phyloP scores from a whole-genome alignment of 2,113 vertebrate genomes.

The Cyprinus carpio region DNA sequence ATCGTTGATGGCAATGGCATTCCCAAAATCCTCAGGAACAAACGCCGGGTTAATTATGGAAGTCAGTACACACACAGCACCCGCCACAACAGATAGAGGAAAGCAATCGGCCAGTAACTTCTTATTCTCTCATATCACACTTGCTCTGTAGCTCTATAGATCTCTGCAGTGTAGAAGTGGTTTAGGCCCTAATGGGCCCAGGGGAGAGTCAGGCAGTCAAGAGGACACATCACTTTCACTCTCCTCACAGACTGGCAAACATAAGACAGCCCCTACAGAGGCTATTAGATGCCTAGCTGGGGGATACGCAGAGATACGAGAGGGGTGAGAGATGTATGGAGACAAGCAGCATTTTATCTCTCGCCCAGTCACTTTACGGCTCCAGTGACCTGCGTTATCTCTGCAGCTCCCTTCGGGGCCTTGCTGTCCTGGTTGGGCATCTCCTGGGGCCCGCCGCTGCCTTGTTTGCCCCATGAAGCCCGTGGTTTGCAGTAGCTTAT shows the following conservation, averaged over 20 bases:
- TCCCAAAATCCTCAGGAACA: slow-evolving; percentile 4
- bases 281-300: slow-evolving; percentile 29
- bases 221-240: slow-evolving; percentile 50
- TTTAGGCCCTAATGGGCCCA: slow-evolving; percentile 43
- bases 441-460: slow-evolving; percentile 14
- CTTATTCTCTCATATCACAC: slow-evolving; percentile 24
- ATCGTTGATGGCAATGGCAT: slow-evolving; percentile 2
- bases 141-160: slow-evolving; percentile 36
- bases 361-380: slow-evolving; percentile 26
- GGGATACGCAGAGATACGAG: slow-evolving; percentile 29
- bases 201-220: slow-evolving; percentile 42
- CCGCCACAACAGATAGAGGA: slow-evolving; percentile 9
- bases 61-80: neutral
- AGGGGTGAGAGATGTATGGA: slow-evolving; percentile 32
- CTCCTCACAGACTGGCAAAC: slow-evolving; percentile 45
- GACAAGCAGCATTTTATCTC: slow-evolving; percentile 50
- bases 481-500: neutral
- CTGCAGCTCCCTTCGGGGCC: slow-evolving; percentile 40
- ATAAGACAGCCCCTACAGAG: slow-evolving; percentile 42
- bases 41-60: slow-evolving; percentile 14
- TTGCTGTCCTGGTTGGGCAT: slow-evolving; percentile 39
- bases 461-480: slow-evolving; percentile 21
- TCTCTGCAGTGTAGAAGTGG: slow-evolving; percentile 49
- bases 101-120: slow-evolving; percentile 20
- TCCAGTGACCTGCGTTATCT: slow-evolving; percentile 50